Evolutionary conservation across 2,113 vertebrate genomes (phyloP).

Genomic region (Isurus oxyrinchus): DNA sequence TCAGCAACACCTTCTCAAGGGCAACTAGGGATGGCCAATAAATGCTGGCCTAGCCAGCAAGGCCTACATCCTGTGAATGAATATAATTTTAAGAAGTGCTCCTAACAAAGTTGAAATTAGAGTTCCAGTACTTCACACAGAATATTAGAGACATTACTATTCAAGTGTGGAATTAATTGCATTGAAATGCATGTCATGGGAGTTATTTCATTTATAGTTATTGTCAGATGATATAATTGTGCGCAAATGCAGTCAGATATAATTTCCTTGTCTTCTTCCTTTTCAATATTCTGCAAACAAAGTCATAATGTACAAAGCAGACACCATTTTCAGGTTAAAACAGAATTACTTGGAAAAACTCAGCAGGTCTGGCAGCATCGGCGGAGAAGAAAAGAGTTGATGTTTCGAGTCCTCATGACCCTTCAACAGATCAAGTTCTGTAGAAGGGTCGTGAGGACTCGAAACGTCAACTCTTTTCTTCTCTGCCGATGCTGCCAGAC

Average conservation of each 20-base stretch:
- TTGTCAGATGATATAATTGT: not conserved
- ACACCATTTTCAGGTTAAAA: not conserved
- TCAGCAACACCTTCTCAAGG: too few species aligned
- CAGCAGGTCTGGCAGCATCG: too few species aligned
- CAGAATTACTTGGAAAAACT: too few species aligned
- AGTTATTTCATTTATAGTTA: not conserved
- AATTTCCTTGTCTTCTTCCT: not conserved
- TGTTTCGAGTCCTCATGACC: too few species aligned
- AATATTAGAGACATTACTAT: not conserved
- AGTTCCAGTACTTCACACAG: not conserved
- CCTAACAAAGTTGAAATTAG: not conserved
- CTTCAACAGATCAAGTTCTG: too few species aligned
- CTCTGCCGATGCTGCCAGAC: too few species aligned
- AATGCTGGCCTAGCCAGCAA: too few species aligned
- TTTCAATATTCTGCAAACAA: not conserved
- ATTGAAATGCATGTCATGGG: not conserved
- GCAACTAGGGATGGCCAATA: too few species aligned
- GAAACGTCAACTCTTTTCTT: too few species aligned
- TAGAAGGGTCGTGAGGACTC: too few species aligned
- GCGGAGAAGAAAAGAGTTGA: too few species aligned
- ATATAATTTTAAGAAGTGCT: not conserved
- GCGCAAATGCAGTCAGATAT: not conserved
- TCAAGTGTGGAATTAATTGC: constrained; percentile 15
- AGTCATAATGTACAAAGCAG: not conserved
- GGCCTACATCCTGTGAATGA: too few species aligned